These are phyloP conservation scores for Brachyalestes nurse DNA, from an alignment of 2,797 vertebrate genomes.

Conservation along the genomic window DNA sequence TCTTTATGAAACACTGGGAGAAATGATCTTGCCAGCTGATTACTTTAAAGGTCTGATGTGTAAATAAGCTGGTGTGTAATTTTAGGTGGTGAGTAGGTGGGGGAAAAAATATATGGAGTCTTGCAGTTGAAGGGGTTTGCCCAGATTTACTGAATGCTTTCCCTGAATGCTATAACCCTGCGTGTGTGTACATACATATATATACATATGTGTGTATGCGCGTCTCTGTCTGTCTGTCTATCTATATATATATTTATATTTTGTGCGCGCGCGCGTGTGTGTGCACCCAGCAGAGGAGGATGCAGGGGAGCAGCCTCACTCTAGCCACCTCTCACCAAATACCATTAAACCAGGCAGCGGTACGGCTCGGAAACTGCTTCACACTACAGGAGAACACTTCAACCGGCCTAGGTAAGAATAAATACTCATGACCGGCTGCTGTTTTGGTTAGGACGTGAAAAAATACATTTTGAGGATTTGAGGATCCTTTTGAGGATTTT, in stretches of 20 bases:
- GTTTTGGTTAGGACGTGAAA: not conserved
- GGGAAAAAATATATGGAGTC: no score
- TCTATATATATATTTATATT: no score
- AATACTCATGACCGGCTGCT: not conserved
- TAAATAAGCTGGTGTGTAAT: no score
- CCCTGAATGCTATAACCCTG: not conserved
- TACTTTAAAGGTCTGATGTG: no score
- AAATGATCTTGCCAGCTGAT: no score
- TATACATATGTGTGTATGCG: no score
- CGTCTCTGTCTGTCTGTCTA: no score
- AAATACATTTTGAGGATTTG: no score
- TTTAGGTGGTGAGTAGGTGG: no score
- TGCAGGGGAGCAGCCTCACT: constrained; percentile 12
- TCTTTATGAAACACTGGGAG: no score
- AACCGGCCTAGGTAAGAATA: constrained; percentile 8
- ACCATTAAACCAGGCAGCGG: not conserved
- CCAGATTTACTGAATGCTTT: not conserved
- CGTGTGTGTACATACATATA: no score
- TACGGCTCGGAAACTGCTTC: not conserved
- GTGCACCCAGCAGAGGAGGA: constrained; percentile 17
- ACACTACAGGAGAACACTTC: not conserved
- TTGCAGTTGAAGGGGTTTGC: no score
- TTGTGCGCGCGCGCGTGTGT: not conserved
- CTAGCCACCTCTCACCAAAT: constrained; percentile 26
- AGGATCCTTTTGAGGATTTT: constrained; percentile 29